Base-by-base conservation (phyloP, 2,113 vertebrate genomes). In the Chitala chitala region DNA sequence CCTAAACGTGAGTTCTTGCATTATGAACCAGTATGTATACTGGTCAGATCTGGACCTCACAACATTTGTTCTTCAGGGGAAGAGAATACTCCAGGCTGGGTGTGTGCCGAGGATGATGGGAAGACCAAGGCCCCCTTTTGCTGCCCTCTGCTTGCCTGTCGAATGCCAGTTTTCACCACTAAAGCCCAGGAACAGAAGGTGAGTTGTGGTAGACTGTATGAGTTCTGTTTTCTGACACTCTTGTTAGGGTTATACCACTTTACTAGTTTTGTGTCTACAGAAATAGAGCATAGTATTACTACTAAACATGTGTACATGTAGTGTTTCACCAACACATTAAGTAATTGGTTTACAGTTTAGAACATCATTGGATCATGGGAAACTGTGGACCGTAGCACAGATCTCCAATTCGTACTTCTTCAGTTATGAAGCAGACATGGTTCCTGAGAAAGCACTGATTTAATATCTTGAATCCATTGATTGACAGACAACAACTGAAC, bases 21-120 rank as follows among this genome's bases (percentile, higher is more conserved):
- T n/a, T n/a, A n/a, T n/a, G n/a, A n/a, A n/a, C n/a, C n/a, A n/a
- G n/a, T 61, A 63, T 33, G 8, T 4, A 46, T 6, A 46, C 12
- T 4, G 17, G n/a, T 36, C 31, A 20, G 0, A 29, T 63, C 31
- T 36, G 17, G 31, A 38, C 38, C n/a, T n/a, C 5, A 46, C 44
- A 46, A 46, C 61, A 55, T 68, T 61, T 22, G 69, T 44, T 54
- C 36, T 77, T 48, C 65, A 95, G 94, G 90, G 72, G 92, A 94
- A 42, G 94, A 94, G 82, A 95, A 95, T 88, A 89, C 90, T 86
- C 93, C 93, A 0, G 94, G 93, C 36, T 95, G 93, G 93, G 83
- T 92, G 40, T 92, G 90, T 78, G 91, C 90, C 0, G 93, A 95
- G 0, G 92, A 95, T 70, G 94, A 95, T 78, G 89, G 85, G 77